Evolutionary conservation across 2,888 invertebrate genomes (phyloP), one percentile per base, ranked within the genome.

Genomic region (Girardia tigrina): DNA sequence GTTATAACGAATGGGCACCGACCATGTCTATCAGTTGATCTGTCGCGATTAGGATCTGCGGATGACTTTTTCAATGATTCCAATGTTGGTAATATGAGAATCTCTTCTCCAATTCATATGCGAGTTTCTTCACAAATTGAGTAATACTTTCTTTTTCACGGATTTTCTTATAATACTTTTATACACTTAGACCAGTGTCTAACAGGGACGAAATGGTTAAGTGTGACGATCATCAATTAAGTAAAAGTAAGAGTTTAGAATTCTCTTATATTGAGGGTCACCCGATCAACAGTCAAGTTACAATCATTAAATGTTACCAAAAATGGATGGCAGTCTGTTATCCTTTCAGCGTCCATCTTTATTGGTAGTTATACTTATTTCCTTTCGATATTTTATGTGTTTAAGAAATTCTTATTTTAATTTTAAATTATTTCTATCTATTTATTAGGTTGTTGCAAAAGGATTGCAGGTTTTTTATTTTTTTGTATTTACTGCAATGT

Each of bases 261-360:
- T 36, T 36, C 16, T 12, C 36, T 12, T 36, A 36, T 16, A 16
- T 36, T 36, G 36, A 36, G 16, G 36, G 36, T 36, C 36, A 36
- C 16, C 36, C 36, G 16, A 8, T 36, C 16, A 36, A 36, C 16
- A 36, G 36, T 36, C 36, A 75, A 71, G 82, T 83, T 28, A 83
- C 81, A 0, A 81, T 83, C 79, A 74, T 83, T 28, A 78, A 81
- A 76, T 94, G 94, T 1, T 94, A 97, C 85, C 94, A 95, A 84
- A 95, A 94, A 83, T 95, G 94, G 91, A 91, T 98, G 78, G 92
- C 91, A 26, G 93, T 94, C 26, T 94, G 94, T 0, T 95, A 94
- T 84, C 90, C 92, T 76, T 92, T 95, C 85, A 94, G 92, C 85
- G 91, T 95, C 26, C 91, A 91, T 77, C 93, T 94, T 82, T 97